Evolutionary conservation across 2,113 vertebrate species (phyloP).

Genomic region (Saccopteryx leptura): DNA sequence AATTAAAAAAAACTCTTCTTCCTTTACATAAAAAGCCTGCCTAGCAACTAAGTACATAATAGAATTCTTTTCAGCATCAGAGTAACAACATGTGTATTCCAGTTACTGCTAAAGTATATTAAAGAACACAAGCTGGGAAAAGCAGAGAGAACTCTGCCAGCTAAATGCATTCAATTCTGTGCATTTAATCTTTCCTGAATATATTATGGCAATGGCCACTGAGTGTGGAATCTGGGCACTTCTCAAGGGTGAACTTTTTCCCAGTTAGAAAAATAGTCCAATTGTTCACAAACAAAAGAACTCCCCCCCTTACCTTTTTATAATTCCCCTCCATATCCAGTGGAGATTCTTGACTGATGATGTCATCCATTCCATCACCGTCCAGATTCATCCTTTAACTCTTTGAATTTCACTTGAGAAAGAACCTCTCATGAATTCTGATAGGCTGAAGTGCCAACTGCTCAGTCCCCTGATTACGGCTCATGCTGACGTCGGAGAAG

Average conservation of each 20-base stretch:
- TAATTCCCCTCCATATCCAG: constrained; percentile 91
- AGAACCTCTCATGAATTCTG: constrained; percentile 51
- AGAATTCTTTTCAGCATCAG: constrained; percentile 5
- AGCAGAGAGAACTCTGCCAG: neutral
- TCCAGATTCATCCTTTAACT: constrained; percentile 89
- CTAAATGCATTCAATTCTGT: constrained; percentile 38
- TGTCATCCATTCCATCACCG: constrained; percentile 90
- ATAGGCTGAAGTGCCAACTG: constrained; percentile 19
- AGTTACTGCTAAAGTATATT: neutral
- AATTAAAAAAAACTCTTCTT: neutral
- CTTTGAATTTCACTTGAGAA: constrained; percentile 71
- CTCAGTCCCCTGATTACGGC: neutral
- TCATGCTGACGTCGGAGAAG: constrained; percentile 69
- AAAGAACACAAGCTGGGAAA: neutral
- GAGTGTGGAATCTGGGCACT: constrained; percentile 63
- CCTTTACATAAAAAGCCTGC: neutral
- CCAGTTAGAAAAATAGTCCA: constrained; percentile 70
- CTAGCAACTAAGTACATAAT: neutral
- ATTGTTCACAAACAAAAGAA: constrained; percentile 78
- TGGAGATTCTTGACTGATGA: constrained; percentile 90
- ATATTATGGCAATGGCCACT: neutral
- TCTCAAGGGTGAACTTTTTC: constrained; percentile 65
- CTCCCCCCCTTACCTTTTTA: constrained; percentile 94
- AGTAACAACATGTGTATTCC: neutral
- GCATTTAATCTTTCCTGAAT: constrained; percentile 60